Evolutionary conservation across 1,140 invertebrate genomes (phyloP).

Genomic region (Microvelia longipes): DNA sequence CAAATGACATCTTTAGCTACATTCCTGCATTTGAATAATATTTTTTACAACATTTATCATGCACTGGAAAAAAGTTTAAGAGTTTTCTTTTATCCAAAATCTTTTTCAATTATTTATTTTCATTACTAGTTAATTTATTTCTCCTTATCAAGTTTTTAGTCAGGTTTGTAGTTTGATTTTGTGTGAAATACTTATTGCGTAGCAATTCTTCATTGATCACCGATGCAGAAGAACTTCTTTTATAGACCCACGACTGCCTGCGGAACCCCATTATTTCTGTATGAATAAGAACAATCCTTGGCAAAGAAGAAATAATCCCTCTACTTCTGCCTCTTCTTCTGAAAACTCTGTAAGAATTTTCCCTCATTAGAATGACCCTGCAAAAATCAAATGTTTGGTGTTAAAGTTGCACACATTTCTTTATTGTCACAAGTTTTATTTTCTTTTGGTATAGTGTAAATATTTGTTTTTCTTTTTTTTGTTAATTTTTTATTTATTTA

Average conservation of each 20-base stretch:
- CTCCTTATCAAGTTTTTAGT: too few species aligned
- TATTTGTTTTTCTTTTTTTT: not conserved
- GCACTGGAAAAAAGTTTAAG: too few species aligned
- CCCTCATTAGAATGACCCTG: too few species aligned
- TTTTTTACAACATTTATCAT: too few species aligned
- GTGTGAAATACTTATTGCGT: not conserved
- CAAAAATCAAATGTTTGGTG: too few species aligned
- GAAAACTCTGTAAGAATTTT: not conserved
- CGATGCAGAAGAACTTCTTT: constrained; percentile 81
- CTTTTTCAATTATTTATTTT: too few species aligned
- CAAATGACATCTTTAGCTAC: too few species aligned
- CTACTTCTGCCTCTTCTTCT: not conserved
- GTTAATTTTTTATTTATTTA: not conserved
- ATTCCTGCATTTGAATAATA: too few species aligned
- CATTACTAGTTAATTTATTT: too few species aligned
- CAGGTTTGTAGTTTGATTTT: too few species aligned
- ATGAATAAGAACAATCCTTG: constrained; percentile 24
- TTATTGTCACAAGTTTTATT: not conserved
- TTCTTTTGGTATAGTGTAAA: not conserved
- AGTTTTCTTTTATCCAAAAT: too few species aligned
- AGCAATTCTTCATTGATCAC: constrained; percentile 94
- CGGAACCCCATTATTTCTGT: constrained; percentile 40
- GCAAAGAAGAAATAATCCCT: constrained; percentile 7
- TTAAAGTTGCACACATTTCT: not conserved
- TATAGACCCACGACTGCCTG: constrained; percentile 85